These are phyloP conservation scores for Tamandua tetradactyla DNA, from an alignment of 2,797 vertebrate species.

Conservation along the genomic window DNA sequence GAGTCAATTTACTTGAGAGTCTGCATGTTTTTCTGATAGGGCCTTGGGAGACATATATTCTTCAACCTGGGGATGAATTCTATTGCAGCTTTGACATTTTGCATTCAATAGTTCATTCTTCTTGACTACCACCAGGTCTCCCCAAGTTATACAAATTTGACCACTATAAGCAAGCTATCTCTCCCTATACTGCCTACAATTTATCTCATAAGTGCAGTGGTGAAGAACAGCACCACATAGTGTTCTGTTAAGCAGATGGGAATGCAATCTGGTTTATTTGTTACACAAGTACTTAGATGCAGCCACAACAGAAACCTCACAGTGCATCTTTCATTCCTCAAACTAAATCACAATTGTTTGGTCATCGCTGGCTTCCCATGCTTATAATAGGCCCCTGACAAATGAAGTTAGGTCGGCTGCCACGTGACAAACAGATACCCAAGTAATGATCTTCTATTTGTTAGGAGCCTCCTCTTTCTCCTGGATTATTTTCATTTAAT, in stretches of 20 bases:
- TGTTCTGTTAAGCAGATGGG: not conserved
- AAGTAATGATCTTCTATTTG: not conserved
- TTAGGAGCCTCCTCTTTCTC: not conserved
- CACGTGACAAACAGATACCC: not conserved
- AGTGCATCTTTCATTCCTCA: not conserved
- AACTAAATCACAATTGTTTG: not conserved
- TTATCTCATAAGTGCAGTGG: not conserved
- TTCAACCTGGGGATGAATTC: not conserved
- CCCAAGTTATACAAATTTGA: not conserved
- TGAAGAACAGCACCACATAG: not conserved
- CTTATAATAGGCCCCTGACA: not conserved
- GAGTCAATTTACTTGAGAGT: not conserved
- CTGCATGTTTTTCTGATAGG: not conserved
- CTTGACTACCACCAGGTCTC: not conserved
- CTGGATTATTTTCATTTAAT: slow-evolving; percentile 8
- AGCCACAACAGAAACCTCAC: not conserved
- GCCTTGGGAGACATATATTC: not conserved
- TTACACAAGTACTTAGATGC: not conserved
- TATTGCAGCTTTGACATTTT: not conserved
- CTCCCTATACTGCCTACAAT: not conserved
- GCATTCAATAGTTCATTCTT: not conserved
- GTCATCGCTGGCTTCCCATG: not conserved
- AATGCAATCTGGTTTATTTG: not conserved
- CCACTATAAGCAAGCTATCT: not conserved
- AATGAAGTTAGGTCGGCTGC: not conserved